Percentiles rank a stretch among this genome's conserved stretches.
These are phyloP conservation scores for Cinara cedri DNA, from an alignment of 2,888 invertebrate genomes.

Conservation along the genomic window DNA sequence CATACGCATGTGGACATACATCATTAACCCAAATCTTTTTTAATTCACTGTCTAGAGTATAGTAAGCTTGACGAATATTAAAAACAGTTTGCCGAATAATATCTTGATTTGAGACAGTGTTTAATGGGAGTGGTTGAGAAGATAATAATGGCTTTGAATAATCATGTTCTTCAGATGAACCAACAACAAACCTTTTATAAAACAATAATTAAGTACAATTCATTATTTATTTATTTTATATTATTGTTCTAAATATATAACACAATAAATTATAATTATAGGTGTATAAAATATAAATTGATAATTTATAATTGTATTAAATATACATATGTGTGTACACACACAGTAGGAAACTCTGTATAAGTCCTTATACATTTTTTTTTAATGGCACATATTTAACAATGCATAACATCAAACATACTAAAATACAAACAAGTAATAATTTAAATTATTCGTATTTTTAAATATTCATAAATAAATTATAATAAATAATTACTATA, in stretches of 20 bases:
- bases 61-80: conserved; percentile 43
- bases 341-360: too few species aligned
- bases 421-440: conserved; percentile 45
- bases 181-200: conserved; percentile 67
- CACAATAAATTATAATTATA: not conserved
- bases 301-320: not conserved
- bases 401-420: too few species aligned
- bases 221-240: not conserved
- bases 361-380: too few species aligned
- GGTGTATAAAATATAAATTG: not conserved
- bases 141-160: conserved; percentile 56
- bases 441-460: conserved; percentile 44
- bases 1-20: conserved; percentile 70
- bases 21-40: conserved; percentile 60
- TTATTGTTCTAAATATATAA: not conserved
- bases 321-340: too few species aligned
- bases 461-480: not conserved
- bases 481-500: not conserved
- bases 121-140: not conserved
- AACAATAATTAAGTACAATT: not conserved
- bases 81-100: conserved; percentile 24
- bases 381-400: too few species aligned
- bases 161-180: conserved; percentile 68
- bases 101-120: conserved; percentile 32
- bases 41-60: conserved; percentile 40